Evolutionary conservation across 2,113 vertebrate genomes (phyloP).

Genomic region (Amazona vittata): DNA sequence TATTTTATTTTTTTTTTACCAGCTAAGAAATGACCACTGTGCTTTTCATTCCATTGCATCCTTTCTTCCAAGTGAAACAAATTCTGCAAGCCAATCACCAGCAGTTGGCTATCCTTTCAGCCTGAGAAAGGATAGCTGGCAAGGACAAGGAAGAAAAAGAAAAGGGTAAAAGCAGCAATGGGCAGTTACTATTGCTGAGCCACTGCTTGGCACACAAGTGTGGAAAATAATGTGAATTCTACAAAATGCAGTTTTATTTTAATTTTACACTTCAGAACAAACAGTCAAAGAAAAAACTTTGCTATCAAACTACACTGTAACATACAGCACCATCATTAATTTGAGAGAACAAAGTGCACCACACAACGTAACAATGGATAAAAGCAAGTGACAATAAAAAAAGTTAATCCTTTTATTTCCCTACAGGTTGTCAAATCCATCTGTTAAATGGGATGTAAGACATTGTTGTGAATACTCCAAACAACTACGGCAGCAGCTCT

Average conservation of each 20-base stretch:
- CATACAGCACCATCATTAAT: not conserved
- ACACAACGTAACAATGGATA: not conserved
- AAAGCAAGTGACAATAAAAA: not conserved
- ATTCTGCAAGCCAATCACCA: conserved; percentile 29
- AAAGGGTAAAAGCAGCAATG: not conserved
- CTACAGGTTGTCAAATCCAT: not conserved
- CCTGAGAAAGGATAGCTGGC: conserved; percentile 12
- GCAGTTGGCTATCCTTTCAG: conserved; percentile 19
- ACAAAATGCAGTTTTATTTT: not conserved
- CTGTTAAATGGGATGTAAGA: not conserved
- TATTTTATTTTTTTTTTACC: not conserved
- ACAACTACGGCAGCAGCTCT: not conserved
- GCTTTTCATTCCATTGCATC: conserved; percentile 58
- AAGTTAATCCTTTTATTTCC: not conserved
- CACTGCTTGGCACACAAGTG: not conserved
- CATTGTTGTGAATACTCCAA: not conserved
- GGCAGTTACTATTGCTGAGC: not conserved
- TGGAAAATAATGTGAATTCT: conserved; percentile 2
- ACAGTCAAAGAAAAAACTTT: not conserved
- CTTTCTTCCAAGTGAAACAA: conserved; percentile 56
- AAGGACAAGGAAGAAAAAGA: not conserved
- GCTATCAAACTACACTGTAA: not conserved
- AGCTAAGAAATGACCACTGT: not conserved
- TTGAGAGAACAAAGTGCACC: not conserved
- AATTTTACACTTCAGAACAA: not conserved